Base-by-base conservation (phyloP, 2,888 invertebrate genomes). In the Belgica antarctica region DNA sequence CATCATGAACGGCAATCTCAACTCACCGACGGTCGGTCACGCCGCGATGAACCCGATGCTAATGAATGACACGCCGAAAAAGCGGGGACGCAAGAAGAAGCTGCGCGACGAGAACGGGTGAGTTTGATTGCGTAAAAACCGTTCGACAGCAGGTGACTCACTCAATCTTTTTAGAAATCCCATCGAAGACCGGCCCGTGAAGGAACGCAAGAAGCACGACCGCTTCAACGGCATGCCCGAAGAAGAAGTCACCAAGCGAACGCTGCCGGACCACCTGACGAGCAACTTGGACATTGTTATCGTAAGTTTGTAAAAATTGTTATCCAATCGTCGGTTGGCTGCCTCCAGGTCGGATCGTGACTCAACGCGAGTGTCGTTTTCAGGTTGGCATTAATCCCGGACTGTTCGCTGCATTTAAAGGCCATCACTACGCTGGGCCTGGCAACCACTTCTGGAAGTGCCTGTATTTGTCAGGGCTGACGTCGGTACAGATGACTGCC, bases 391-490 rank as follows among this genome's bases (percentile, higher is more conserved):
- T 97, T 76, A 98, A 98, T 84, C 97, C 97, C 10, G 96, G 97
- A 1, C 83, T 96, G 76, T 95, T 94, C 82, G 96, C 97, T 74
- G 97, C 97, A 73, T 96, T 94, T 83, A 95, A 96, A 81, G 96
- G 96, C 1, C 97, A 97, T 82, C 96, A 98, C 82, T 98, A 98
- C 83, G 96, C 97, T 69, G 97, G 97, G 66, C 96, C 96, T 59
- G 97, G 97, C 59, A 98, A 98, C 83, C 98, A 98, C 83, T 97
- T 98, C 83, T 98, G 97, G 97, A 96, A 96, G 83, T 97, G 96
- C 80, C 83, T 97, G 72, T 96, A 93, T 81, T 83, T 96, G 74
- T 94, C 96, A 62, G 96, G 96, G 5, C 84, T 98, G 71, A 96
- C 96, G 15, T 87, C 94, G 71, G 94, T 96, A 77, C 96, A 94